Evolutionary conservation across 2,113 vertebrate genomes (phyloP).

Genomic region (Heteronetta atricapilla): DNA sequence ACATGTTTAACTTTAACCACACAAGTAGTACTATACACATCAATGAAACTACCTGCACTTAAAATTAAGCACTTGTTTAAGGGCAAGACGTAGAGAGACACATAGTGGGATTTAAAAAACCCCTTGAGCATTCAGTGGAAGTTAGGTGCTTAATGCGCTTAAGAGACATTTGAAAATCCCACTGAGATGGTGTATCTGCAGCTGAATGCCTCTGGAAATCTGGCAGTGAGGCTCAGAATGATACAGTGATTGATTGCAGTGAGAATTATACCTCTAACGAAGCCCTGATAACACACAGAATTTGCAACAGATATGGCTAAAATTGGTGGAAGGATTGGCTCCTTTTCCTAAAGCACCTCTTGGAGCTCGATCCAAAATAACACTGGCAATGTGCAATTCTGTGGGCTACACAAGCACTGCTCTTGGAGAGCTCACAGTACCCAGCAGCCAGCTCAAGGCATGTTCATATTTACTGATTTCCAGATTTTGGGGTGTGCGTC

Average conservation of each 20-base stretch:
- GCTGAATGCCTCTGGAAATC: slow-evolving; percentile 52
- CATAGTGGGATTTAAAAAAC: slow-evolving; percentile 53
- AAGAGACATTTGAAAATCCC: slow-evolving; percentile 63
- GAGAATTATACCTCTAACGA: slow-evolving; percentile 49
- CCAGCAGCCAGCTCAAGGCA: not conserved
- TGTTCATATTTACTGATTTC: not conserved
- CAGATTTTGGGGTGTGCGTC: not conserved
- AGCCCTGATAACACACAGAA: slow-evolving; percentile 8
- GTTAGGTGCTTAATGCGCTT: slow-evolving; percentile 55
- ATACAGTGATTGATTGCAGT: slow-evolving; percentile 30
- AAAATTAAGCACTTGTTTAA: slow-evolving; percentile 71
- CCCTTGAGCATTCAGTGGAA: slow-evolving; percentile 55
- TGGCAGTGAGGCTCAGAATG: slow-evolving; percentile 16
- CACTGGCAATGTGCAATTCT: not conserved
- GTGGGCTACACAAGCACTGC: not conserved
- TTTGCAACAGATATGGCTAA: slow-evolving; percentile 22
- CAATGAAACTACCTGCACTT: slow-evolving; percentile 61
- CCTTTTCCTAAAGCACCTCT: not conserved
- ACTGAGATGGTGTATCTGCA: slow-evolving; percentile 30
- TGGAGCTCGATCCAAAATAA: not conserved
- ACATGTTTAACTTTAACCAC: slow-evolving; percentile 52
- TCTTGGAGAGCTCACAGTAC: not conserved
- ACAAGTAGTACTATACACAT: slow-evolving; percentile 11
- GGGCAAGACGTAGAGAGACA: slow-evolving; percentile 53
- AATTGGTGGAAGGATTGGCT: not conserved